Conservation (phyloP, 2,888 invertebrate species). For the Pseudeuparius sepicola region DNA sequence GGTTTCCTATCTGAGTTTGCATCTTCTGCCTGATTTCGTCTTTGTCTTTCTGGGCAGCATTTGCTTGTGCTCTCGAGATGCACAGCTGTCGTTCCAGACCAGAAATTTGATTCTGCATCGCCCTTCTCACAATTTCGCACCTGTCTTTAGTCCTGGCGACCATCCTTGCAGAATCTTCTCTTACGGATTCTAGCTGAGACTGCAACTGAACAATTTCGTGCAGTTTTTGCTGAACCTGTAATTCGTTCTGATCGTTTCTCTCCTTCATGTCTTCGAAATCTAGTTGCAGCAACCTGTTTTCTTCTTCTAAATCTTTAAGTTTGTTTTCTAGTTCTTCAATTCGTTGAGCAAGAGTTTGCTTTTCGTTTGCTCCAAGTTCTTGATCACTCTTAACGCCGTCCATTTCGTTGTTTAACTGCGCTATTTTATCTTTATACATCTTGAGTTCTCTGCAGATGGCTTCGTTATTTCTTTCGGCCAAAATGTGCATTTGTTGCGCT, state of each 20-base stretch:
- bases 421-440: conserved; percentile 42
- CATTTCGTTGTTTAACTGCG: conserved; percentile 40
- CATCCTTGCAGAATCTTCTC: conserved; percentile 60
- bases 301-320: conserved; percentile 31
- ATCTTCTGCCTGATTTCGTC: conserved; percentile 61
- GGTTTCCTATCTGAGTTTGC: conserved; percentile 55
- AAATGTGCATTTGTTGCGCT: conserved; percentile 54
- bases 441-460: conserved; percentile 55
- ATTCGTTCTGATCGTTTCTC: conserved; percentile 47
- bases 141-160: conserved; percentile 55
- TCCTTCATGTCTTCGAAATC: conserved; percentile 47
- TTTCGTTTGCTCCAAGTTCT: conserved; percentile 37
- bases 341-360: conserved; percentile 35
- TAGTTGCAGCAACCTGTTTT: conserved; percentile 30
- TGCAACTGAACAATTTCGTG: conserved; percentile 57
- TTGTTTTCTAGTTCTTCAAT: conserved; percentile 33
- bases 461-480: conserved; percentile 57
- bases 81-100: conserved; percentile 60
- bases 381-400: conserved; percentile 44
- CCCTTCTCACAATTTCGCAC: conserved; percentile 49
- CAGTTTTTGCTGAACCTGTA: conserved; percentile 54
- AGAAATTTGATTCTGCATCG: conserved; percentile 54
- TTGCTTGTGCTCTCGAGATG: conserved; percentile 51
- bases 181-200: conserved; percentile 52
- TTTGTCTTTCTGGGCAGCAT: conserved; percentile 55